Conservation (phyloP, 2,797 vertebrate species). For the Furcifer pardalis region DNA sequence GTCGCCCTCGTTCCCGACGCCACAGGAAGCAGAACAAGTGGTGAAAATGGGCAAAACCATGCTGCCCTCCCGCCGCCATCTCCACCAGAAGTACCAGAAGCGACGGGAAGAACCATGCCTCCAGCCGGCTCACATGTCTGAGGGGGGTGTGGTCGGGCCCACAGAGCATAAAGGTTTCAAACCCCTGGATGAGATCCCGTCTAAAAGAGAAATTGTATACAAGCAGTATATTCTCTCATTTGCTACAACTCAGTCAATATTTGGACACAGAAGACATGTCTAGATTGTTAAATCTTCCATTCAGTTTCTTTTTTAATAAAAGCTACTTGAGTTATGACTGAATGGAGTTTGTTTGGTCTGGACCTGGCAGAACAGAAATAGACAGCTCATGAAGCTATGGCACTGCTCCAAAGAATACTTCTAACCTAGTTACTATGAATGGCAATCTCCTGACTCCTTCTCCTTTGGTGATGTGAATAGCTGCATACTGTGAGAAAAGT, state of each 20-base stretch:
- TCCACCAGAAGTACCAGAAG: too few species aligned
- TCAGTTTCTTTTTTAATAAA: too few species aligned
- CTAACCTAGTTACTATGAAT: neutral
- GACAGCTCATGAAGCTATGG: neutral
- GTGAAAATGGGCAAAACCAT: too few species aligned
- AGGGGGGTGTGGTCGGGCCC: too few species aligned
- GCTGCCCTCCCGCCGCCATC: too few species aligned
- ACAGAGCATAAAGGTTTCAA: too few species aligned
- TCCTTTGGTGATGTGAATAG: neutral
- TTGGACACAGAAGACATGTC: neutral
- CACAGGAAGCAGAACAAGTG: too few species aligned
- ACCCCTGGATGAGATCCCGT: neutral
- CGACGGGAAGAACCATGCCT: too few species aligned
- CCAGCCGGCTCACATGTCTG: too few species aligned
- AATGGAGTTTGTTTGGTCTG: neutral
- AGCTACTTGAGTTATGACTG: neutral
- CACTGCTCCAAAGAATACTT: neutral
- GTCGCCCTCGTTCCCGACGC: too few species aligned
- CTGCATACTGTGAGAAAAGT: neutral
- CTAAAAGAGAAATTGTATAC: neutral
- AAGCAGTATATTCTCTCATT: neutral
- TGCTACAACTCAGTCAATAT: neutral
- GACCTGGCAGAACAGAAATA: neutral
- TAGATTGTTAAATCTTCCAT: neutral
- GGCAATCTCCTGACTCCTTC: neutral